phyloP scores from a whole-genome alignment of 2,797 vertebrate species.

The Eospalax fontanierii region DNA sequence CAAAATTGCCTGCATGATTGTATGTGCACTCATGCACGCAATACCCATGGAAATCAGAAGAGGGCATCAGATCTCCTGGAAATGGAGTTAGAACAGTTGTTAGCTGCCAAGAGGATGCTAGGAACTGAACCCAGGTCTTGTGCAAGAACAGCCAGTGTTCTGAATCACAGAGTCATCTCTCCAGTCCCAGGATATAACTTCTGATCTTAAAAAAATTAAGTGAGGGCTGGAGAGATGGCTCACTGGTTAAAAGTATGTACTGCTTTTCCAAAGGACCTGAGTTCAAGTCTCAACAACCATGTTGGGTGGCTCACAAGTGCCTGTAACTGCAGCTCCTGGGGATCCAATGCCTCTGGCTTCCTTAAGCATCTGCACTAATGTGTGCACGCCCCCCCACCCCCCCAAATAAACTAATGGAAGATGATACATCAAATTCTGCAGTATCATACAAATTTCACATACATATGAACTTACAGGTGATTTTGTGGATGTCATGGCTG shows the following conservation, averaged over 20 bases:
- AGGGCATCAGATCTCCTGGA: no score
- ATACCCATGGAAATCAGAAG: no score
- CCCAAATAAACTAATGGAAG: no score
- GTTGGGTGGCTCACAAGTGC: not conserved
- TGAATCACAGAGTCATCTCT: no score
- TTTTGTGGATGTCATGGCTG: not conserved
- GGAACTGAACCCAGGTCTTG: no score
- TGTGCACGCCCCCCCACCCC: no score
- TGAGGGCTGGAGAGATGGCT: not conserved
- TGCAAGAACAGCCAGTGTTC: no score
- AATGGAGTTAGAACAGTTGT: no score
- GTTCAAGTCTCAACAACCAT: not conserved
- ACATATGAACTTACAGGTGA: conserved; percentile 16
- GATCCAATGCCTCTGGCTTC: not conserved
- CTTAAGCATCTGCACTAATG: not conserved
- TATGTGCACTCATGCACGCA: no score
- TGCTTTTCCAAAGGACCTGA: not conserved
- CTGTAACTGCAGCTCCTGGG: not conserved
- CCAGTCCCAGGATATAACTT: no score
- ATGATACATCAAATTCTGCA: conserved; percentile 34
- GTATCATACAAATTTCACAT: conserved; percentile 1
- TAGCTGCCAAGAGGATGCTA: no score
- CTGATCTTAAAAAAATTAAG: not conserved
- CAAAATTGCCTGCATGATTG: not conserved
- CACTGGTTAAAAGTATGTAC: not conserved